phyloP scores from a whole-genome alignment of 1,140 invertebrate genomes.

The Ridgeia piscesae region DNA sequence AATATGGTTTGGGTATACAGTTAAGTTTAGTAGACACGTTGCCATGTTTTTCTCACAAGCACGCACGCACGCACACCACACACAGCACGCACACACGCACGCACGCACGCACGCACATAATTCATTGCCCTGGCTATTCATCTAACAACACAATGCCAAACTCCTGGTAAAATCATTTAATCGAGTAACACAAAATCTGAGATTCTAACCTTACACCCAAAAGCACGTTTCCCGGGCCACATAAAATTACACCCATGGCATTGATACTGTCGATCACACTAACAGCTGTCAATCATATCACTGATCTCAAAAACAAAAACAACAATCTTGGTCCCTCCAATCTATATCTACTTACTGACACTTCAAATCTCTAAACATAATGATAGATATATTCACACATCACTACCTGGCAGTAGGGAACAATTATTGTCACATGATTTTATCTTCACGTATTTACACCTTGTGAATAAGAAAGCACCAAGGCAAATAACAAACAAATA shows the following conservation, averaged over 20 bases:
- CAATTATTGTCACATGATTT: too few relatives aligned
- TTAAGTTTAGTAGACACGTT: not conserved
- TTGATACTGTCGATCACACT: not conserved
- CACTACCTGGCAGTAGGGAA: too few relatives aligned
- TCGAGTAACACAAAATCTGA: not conserved
- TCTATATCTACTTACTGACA: not conserved
- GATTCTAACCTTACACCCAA: not conserved
- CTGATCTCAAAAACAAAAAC: not conserved
- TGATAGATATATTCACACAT: too few relatives aligned
- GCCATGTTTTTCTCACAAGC: not conserved
- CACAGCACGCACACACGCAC: too few relatives aligned
- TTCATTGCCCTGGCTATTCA: too few relatives aligned
- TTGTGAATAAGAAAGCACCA: too few relatives aligned
- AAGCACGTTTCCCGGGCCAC: not conserved
- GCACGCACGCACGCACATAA: too few relatives aligned
- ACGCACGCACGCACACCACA: too few relatives aligned
- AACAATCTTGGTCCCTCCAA: not conserved
- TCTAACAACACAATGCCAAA: not conserved
- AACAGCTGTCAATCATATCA: not conserved
- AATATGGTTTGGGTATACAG: not conserved
- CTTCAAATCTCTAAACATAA: too few relatives aligned
- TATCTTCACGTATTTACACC: too few relatives aligned
- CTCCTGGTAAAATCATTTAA: not conserved
- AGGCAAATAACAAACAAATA: too few relatives aligned
- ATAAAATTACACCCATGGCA: not conserved